These are phyloP conservation scores for Hippasteria phrygiana DNA, from an alignment of 53 echinoderm and acorn worm genomes.

Conservation along the genomic window DNA sequence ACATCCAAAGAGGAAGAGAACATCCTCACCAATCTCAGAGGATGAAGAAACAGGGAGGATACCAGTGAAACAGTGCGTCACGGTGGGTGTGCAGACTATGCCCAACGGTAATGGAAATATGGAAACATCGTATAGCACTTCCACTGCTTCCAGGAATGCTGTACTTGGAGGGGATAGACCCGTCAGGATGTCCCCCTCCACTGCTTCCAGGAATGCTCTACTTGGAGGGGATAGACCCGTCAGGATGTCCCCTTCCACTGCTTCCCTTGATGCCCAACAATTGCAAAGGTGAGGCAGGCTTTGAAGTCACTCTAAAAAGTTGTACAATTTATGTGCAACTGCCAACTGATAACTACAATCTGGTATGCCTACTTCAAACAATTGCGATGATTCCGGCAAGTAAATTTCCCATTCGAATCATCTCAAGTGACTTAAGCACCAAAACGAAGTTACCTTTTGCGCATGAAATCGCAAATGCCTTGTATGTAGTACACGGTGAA, in stretches of 20 bases:
- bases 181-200: conserved; percentile 20
- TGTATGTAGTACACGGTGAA: too few species aligned
- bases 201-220: background rate
- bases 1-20: background rate
- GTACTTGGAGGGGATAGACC: conserved; percentile 16
- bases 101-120: background rate
- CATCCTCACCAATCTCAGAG: background rate
- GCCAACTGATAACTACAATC: too few species aligned
- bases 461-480: too few species aligned
- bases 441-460: too few species aligned
- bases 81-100: conserved; percentile 4
- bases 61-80: background rate
- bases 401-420: too few species aligned
- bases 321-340: too few species aligned
- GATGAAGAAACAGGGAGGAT: background rate
- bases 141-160: background rate
- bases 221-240: conserved; percentile 25
- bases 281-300: background rate
- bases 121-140: background rate
- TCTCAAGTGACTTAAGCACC: too few species aligned
- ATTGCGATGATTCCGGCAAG: too few species aligned
- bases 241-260: conserved; percentile 14
- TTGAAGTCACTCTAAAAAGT: background rate
- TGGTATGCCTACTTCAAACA: too few species aligned
- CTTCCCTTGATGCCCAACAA: background rate